Base-by-base conservation (phyloP, 1,140 invertebrate genomes). In the Galendromus occidentalis region DNA sequence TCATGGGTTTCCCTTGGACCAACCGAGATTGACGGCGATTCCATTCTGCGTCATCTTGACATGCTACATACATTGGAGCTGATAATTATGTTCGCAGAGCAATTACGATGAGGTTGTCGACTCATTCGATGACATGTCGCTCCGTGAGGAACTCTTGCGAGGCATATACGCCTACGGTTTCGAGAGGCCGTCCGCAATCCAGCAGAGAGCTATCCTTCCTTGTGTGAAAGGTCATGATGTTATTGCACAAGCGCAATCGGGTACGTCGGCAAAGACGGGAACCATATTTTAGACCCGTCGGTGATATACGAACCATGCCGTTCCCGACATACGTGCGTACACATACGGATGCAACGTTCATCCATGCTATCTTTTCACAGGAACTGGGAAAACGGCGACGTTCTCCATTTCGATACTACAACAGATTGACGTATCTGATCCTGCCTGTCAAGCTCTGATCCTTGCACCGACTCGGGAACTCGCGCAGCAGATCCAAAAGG, bases 111-210 rank as follows among this genome's bases (percentile, higher is more conserved):
- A 84, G 72, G 83, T 97, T 68, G 86, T 92, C 66, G 92, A 96
- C 72, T 95, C 87, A 75, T 99, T 99, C 76, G 95, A 99, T 83
- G 88, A 97, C 76, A 98, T 99, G 95, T 85, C 87, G 72, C 81
- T 99, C 68, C 64, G 68, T 42, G 78, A 79, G 71, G 86, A 92
- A 75, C 82, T 99, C 41, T 79, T 98, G 20, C 82, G 95, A 77
- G 96, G 96, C 77, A 98, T 99, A 71, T 99, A 98, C 78, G 91
- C 91, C 69, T 98, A 98, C 81, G 96, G 96, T 85, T 99, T 99
- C 80, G 96, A 99, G 77, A 97, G 97, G 75, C 96, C 96, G 67
- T 99, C 96, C 12, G 93, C 95, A 70, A 99, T 99, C 77, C 96
- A 99, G 76, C 94, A 98, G 75, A 83, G 96, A 74, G 96, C 95